Evolutionary conservation across 2,888 invertebrate species (phyloP).

Genomic region (Catocala fraxini): DNA sequence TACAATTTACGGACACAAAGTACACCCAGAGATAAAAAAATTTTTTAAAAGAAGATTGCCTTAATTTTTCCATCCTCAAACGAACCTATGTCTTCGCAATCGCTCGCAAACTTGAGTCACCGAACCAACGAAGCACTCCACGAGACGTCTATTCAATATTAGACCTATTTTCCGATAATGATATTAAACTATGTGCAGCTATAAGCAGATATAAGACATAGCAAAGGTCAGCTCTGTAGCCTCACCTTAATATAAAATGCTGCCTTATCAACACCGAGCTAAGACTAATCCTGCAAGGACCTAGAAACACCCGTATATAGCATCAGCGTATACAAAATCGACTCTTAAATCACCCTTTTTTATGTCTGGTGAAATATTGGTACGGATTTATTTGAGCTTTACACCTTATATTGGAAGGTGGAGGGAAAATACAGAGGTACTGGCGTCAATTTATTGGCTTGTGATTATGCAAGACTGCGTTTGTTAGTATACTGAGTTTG

Average conservation of each 20-base stretch:
- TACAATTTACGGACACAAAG: no score
- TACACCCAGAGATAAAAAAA: no score
- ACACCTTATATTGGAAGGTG: not conserved
- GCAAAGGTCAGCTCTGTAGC: no score
- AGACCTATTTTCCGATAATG: no score
- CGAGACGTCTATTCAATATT: no score
- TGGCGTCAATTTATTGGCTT: not conserved
- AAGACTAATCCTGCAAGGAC: not conserved
- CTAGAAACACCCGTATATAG: not conserved
- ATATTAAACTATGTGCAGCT: no score
- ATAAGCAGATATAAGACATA: no score
- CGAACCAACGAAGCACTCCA: no score
- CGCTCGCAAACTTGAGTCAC: no score
- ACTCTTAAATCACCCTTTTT: not conserved
- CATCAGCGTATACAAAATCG: not conserved
- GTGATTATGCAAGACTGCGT: conserved; percentile 5
- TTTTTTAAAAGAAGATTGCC: no score
- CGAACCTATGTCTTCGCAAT: no score
- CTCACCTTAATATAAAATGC: not conserved
- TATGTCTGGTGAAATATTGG: not conserved
- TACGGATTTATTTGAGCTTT: conserved; percentile 1
- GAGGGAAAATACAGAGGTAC: not conserved
- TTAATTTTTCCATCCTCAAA: no score
- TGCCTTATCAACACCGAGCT: not conserved
- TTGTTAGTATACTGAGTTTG: not conserved